A percentile compares a stretch with the other conserved stretches of the same genome.
These are phyloP conservation scores for Euphonia xanthogaster DNA, from an alignment of 2,797 vertebrate species.

Conservation along the genomic window DNA sequence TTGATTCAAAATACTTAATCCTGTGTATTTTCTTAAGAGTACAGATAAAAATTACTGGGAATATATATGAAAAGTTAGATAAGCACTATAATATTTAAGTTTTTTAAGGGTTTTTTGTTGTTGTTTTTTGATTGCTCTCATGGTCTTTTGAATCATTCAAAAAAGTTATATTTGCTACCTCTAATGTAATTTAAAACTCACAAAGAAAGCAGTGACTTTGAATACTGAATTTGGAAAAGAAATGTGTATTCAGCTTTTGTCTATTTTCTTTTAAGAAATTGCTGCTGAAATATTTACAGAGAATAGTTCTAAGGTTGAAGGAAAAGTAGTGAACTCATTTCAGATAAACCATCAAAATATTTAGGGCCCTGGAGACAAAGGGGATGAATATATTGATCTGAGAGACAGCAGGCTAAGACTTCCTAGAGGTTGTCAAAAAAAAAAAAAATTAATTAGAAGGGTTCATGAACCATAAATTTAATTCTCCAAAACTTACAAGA, in stretches of 20 bases:
- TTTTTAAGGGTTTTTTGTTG: neutral
- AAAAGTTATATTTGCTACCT: neutral
- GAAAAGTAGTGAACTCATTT: neutral
- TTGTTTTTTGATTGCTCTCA: neutral
- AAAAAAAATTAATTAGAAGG: neutral
- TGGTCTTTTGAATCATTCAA: neutral
- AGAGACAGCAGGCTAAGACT: neutral
- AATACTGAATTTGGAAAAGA: neutral
- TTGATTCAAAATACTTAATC: neutral
- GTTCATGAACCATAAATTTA: neutral
- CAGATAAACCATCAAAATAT: neutral
- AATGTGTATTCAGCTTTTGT: neutral
- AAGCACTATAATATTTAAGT: neutral
- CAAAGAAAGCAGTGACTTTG: neutral
- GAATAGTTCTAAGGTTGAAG: neutral
- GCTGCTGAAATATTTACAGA: neutral
- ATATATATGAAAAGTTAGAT: neutral
- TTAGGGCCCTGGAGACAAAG: neutral
- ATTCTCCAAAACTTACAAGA: neutral
- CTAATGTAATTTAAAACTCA: neutral
- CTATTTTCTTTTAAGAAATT: neutral
- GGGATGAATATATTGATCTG: neutral
- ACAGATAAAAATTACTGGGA: neutral
- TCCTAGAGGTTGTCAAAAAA: neutral
- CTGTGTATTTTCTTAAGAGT: neutral